These are phyloP conservation scores for Phyllotis vaccarum DNA, from an alignment of 2,797 vertebrate genomes.

Conservation along the genomic window DNA sequence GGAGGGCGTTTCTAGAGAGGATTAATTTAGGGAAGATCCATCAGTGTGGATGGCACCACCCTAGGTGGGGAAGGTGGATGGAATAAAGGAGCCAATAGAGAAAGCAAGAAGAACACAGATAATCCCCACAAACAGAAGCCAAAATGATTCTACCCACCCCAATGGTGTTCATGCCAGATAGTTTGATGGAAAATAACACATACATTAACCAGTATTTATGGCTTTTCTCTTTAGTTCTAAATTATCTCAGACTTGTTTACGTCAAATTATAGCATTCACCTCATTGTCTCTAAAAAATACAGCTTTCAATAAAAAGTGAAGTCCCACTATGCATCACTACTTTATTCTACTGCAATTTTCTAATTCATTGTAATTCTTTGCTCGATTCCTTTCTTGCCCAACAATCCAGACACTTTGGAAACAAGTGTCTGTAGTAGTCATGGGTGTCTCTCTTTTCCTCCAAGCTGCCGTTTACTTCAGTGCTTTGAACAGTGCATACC, in stretches of 20 bases:
- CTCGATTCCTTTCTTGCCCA: not conserved
- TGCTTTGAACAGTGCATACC: not conserved
- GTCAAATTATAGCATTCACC: not conserved
- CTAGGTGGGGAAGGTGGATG: not conserved
- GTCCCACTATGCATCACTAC: rapidly evolving
- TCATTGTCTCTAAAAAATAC: not conserved
- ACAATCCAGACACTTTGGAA: not conserved
- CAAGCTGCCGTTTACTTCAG: not conserved
- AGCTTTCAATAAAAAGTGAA: not conserved
- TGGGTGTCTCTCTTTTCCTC: not conserved
- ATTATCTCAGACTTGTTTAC: not conserved
- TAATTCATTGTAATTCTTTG: not conserved
- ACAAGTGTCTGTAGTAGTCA: not conserved
- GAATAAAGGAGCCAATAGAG: not conserved
- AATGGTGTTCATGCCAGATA: not conserved
- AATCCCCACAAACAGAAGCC: too few relatives aligned
- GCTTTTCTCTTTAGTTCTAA: not conserved
- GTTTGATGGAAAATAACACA: not conserved
- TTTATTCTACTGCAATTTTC: not conserved
- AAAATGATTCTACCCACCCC: not conserved
- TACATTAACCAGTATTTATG: not conserved
- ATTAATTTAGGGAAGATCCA: not conserved
- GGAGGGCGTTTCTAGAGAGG: not conserved
- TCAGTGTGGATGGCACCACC: not conserved
- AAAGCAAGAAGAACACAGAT: not conserved